Evolutionary conservation across 1,140 invertebrate genomes (phyloP), one percentile per base, ranked within the genome.

Genomic region (Pinna nobilis): DNA sequence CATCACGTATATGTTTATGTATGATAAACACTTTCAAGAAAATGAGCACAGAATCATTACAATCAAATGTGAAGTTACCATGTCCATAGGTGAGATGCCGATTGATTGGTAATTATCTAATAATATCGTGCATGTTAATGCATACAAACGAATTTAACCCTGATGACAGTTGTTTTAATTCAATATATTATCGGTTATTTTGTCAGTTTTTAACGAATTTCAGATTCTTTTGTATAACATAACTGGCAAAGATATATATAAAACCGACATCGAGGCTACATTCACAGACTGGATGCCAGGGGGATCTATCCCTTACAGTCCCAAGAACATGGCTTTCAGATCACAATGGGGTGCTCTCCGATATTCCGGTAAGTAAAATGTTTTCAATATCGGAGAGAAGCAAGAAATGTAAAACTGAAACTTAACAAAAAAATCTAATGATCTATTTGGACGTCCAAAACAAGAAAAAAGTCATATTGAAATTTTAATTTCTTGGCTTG

Each of bases 241-340:
- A 3, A 87, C 84, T 11, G 63, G 74, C 9, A 75, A 84, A 32
- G 80, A 72, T 11, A 70, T 39, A 11, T 86, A 86, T 72, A 70
- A 73, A 25, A 51, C 68, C 28, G 78, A 81, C n/a, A 74, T 87
- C 20, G 77, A 79, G 60, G 76, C 64, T 0, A 84, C 78, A 9
- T 80, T 85, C 53, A 74, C 44, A 2, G 60, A 82, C 60, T 87
- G 85, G 85, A 73, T 86, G 70, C 86, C 85, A 15, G 84, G 84
- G 18, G 85, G 86, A 30, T 65, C 64, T 25, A 65, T 86, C 13
- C 77, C 76, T 0, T 84, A 86, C 72, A 85, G 82, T n/a, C 85
- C 84, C 4, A 79, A 83, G 50, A 83, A 84, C 28, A 77, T 87
- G 30, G 84, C 80, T 4, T 86, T 69, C 53, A 69, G 83, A 28